These are phyloP conservation scores for Coendou prehensilis DNA, from an alignment of 2,797 vertebrate species.

Conservation along the genomic window DNA sequence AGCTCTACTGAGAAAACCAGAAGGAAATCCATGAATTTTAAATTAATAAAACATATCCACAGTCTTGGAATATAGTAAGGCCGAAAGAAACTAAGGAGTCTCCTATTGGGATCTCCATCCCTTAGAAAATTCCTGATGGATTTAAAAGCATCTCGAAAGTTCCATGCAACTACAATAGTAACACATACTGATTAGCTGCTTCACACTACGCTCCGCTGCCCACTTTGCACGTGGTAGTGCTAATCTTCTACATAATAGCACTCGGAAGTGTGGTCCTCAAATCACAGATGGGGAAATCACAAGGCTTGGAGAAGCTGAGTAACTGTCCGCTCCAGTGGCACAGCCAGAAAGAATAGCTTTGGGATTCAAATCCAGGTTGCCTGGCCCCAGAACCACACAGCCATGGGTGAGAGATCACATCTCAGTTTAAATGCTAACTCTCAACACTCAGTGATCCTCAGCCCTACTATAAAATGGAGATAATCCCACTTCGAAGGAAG, in stretches of 20 bases:
- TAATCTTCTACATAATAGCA: neutral
- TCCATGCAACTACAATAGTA: neutral
- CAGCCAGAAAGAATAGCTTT: neutral
- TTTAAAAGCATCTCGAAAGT: neutral
- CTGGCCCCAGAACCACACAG: neutral
- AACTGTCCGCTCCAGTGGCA: neutral
- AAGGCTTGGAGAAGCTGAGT: neutral
- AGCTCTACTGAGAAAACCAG: neutral
- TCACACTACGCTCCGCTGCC: neutral
- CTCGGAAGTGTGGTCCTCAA: neutral
- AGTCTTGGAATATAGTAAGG: neutral
- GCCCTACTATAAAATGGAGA: neutral
- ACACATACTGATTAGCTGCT: neutral
- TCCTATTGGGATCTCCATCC: neutral
- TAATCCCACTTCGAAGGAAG: neutral
- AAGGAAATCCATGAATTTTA: constrained; percentile 37
- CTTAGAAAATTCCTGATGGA: neutral
- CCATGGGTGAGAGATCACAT: neutral
- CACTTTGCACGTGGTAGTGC: neutral
- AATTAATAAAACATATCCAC: neutral
- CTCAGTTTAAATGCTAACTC: neutral
- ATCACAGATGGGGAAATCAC: neutral
- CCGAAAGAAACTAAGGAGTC: neutral
- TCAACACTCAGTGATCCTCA: neutral
- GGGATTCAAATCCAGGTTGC: neutral